Evolutionary conservation across 2,113 vertebrate genomes (phyloP), one percentile per base, ranked within the genome.

Genomic region (Scolopax mira): DNA sequence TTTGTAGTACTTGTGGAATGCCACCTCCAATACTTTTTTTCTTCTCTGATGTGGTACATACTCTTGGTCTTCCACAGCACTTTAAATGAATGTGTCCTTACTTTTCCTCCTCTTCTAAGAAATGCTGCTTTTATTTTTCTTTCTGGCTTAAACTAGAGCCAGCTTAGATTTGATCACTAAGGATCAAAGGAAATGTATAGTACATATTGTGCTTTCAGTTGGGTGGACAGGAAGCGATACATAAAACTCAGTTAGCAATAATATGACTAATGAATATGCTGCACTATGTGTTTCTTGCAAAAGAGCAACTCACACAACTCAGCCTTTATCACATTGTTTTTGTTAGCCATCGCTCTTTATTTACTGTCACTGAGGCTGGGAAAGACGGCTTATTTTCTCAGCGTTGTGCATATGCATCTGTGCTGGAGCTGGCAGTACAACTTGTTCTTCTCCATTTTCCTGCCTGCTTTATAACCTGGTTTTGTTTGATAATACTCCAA

Each of bases 311-410:
- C 30, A 16, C 48, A 89, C 75, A 93, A 44, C 70, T 54, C 92
- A 87, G 86, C 44, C 84, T 96, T 91, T 92, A 95, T 77, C 93
- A 84, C 75, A 57, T 87, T 96, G 90, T 94, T 97, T 96, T 93
- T 71, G 81, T 86, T 93, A 94, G 83, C 88, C 83, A 78, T 90
- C 0, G 0, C 18, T 66, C 81, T 95, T 87, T 94, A 96, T 96
- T 96, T 96, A 81, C 85, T 94, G 85, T 88, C 79, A 87, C 67
- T 23, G 85, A 61, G 54, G 52, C 85, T 94, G 81, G 86, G 90
- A 95, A 93, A 93, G 90, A 67, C 6, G 1, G 73, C 65, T 87
- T 83, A 65, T 91, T 97, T 96, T 96, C 89, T 96, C 94, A 96
- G 94, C 5, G 11, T 82, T 87, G 80, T 84, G 27, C 95, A 87